Evolutionary conservation across 2,888 invertebrate genomes (phyloP).

Genomic region (Trachelus stipa): DNA sequence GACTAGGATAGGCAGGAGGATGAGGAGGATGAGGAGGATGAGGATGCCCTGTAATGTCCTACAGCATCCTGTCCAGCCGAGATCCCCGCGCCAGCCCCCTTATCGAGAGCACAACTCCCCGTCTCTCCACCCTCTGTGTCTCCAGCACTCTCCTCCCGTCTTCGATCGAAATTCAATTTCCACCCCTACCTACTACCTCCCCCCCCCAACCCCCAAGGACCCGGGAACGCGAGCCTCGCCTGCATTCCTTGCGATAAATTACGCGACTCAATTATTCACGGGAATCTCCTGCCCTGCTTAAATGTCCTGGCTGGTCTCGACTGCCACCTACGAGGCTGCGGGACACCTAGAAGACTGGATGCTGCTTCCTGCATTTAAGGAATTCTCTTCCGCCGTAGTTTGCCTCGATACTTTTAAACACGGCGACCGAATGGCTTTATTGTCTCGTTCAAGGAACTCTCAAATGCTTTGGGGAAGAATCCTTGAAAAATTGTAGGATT

Average conservation of each 20-base stretch:
- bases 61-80: conserved; percentile 41
- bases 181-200: conserved; percentile 46
- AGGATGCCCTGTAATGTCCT: conserved; percentile 56
- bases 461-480: no score
- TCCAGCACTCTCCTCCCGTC: conserved; percentile 44
- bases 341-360: no score
- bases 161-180: conserved; percentile 66
- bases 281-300: conserved; percentile 47
- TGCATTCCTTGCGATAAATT: conserved; percentile 63
- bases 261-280: conserved; percentile 63
- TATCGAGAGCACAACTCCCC: conserved; percentile 11
- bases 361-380: no score
- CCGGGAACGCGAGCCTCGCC: conserved; percentile 51
- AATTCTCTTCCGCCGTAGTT: no score
- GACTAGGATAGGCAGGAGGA: conserved; percentile 39
- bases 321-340: no score
- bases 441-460: no score
- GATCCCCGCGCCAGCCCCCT: no score
- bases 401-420: no score
- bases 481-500: no score
- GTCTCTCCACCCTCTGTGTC: conserved; percentile 24
- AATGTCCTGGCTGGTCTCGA: neutral
- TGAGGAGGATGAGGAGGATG: conserved; percentile 4
- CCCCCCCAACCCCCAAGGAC: conserved; percentile 33
- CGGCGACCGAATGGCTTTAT: no score